Evolutionary conservation across 2,797 vertebrate genomes (phyloP), one percentile per base, ranked within the genome.

Genomic region (Sebastes matsubarae): DNA sequence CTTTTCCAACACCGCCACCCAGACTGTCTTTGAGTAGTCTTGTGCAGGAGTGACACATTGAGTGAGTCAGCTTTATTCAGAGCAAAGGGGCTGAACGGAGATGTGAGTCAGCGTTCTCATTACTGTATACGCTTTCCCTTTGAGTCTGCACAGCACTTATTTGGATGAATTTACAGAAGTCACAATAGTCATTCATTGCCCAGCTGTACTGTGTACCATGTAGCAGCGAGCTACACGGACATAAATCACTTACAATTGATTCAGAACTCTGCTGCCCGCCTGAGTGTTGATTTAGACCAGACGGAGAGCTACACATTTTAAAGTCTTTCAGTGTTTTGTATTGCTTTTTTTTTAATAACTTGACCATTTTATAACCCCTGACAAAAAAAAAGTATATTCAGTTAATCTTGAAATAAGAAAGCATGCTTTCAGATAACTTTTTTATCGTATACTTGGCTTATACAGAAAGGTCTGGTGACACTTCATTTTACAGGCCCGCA

Each of bases 31-130:
- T 22, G 59, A 60, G 65, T 10, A 32, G 65, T 36, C 42, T 57
- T 61, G 29, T 61, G 29, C 12, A 46, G 57, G 18, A 36, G 64
- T 13, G 68, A 34, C 58, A 24, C 63, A 12, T n/a, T 27, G 61
- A 46, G 34, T 64, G 66, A 79, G 58, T 77, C 84, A 74, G 68
- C 69, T 36, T 52, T 42, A 36, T 34, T 54, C 16, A 52, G 34
- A 69, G 71, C 27, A 8, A 24, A 38, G 36, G 8, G 14, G 36
- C 46, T 30, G n/a, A 64, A 27, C 57, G 10, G n/a, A 75, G 55
- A n/a, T 10, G 22, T 30, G 68, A 72, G 68, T 67, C 55, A 66
- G 25, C 42, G 13, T 22, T 71, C 38, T 75, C 79, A 36, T 68
- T 46, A 25, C 63, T 66, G 24, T 25, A 38, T 13, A 3, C 4